A percentile compares a stretch with the other conserved stretches of the same genome.
Conservation (phyloP, 2,888 invertebrate species). For the Beris chalybata region DNA sequence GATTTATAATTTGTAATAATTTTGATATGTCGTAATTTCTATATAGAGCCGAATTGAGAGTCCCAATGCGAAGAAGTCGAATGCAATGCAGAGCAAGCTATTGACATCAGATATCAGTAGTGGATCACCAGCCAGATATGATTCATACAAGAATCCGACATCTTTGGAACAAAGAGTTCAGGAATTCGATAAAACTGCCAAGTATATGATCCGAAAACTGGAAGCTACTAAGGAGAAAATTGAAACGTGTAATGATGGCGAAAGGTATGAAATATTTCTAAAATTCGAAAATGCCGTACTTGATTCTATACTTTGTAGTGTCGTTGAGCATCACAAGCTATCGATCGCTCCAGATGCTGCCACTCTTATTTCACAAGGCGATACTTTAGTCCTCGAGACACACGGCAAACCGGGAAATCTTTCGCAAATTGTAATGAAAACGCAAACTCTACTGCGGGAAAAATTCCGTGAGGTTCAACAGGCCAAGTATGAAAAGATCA, state of each 20-base stretch:
- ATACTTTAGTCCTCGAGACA: slow-evolving; percentile 71
- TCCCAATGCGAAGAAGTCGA: slow-evolving; percentile 51
- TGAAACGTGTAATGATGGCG: slow-evolving; percentile 49
- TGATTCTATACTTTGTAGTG: slow-evolving; percentile 41
- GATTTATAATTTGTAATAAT: too few species aligned
- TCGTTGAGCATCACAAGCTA: slow-evolving; percentile 52
- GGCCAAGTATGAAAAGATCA: slow-evolving; percentile 47
- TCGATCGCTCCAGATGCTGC: slow-evolving; percentile 74
- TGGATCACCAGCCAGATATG: slow-evolving; percentile 43
- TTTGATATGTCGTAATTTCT: too few species aligned
- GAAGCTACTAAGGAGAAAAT: slow-evolving; percentile 52
- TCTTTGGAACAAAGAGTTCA: slow-evolving; percentile 52
- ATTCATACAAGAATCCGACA: slow-evolving; percentile 43
- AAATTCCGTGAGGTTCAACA: slow-evolving; percentile 55
- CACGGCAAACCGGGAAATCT: slow-evolving; percentile 58
- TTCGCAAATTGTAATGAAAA: slow-evolving; percentile 53
- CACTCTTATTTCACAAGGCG: slow-evolving; percentile 74
- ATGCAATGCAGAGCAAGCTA: slow-evolving; percentile 46
- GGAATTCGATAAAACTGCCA: slow-evolving; percentile 53
- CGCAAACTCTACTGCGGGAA: slow-evolving; percentile 53
- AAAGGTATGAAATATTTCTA: slow-evolving; percentile 44
- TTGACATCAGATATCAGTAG: slow-evolving; percentile 43
- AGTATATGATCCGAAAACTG: slow-evolving; percentile 54
- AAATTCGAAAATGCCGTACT: slow-evolving; percentile 11
- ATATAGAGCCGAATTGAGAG: slow-evolving; percentile 55